Evolutionary conservation across 2,113 vertebrate species (phyloP).

Genomic region (Peromyscus maniculatus): DNA sequence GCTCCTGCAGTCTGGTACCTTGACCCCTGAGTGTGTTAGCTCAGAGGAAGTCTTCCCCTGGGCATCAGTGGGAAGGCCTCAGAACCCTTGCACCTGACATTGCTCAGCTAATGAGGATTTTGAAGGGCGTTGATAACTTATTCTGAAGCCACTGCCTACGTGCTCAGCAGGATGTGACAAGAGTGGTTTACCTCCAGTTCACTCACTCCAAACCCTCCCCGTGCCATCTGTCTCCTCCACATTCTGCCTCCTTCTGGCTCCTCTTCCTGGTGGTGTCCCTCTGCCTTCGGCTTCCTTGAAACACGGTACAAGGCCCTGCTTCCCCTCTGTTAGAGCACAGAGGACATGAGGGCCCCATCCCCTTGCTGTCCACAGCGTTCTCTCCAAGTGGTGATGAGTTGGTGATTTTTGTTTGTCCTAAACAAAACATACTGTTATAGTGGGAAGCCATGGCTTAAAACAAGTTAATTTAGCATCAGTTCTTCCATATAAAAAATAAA

Average conservation of each 20-base stretch:
- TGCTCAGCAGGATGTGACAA: constrained; percentile 60
- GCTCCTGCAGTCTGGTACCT: constrained; percentile 17
- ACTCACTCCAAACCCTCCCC: constrained; percentile 36
- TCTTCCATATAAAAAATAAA: constrained; percentile 48
- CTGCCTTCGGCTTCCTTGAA: background rate
- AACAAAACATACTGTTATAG: constrained; percentile 4
- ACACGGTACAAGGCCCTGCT: background rate
- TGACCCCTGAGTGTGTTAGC: constrained; percentile 19
- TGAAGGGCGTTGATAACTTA: constrained; percentile 64
- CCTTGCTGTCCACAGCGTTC: fast-evolving
- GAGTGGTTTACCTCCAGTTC: constrained; percentile 57
- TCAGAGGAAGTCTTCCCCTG: background rate
- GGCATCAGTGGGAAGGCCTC: background rate
- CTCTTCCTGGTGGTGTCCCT: background rate
- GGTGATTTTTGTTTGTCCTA: constrained; percentile 54
- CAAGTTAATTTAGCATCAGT: background rate
- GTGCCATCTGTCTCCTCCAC: constrained; percentile 60
- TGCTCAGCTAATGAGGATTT: constrained; percentile 60
- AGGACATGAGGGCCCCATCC: background rate
- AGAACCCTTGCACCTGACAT: constrained; percentile 53
- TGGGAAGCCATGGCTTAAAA: constrained; percentile 52
- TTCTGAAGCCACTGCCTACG: constrained; percentile 41
- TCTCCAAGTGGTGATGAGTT: background rate
- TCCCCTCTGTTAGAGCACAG: background rate
- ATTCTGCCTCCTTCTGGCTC: constrained; percentile 17